A percentile compares a stretch with the other conserved stretches of the same genome.
phyloP scores from a whole-genome alignment of 37 sponge, comb jelly and placozoan species.

The Petrosia ficiformis region DNA sequence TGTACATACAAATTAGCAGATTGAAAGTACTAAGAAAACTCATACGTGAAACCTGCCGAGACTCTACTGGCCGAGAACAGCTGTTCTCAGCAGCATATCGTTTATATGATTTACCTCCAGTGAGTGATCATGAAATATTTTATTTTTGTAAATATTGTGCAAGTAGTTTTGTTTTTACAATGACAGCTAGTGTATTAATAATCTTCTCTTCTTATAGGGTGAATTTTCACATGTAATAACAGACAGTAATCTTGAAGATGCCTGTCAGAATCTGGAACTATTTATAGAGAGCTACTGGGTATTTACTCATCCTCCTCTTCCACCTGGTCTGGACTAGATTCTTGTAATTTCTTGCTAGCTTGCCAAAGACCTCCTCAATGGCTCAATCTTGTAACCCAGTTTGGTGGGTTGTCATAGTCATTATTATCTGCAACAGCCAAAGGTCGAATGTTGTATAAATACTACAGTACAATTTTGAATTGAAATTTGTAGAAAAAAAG shows the following conservation, averaged over 20 bases:
- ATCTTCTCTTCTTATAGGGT: constrained; percentile 3
- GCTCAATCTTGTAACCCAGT: too few relatives aligned
- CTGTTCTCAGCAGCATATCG: constrained; percentile 1
- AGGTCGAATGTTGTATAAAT: too few relatives aligned
- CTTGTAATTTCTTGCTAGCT: too few relatives aligned
- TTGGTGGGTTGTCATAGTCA: too few relatives aligned
- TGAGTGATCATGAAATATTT: constrained; percentile 7
- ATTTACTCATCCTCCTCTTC: constrained; percentile 19
- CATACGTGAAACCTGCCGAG: neutral
- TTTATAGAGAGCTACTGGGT: constrained; percentile 71
- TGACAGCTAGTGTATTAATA: neutral
- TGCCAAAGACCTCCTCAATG: too few relatives aligned
- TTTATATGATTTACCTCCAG: constrained; percentile 6
- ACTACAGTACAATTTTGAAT: too few relatives aligned
- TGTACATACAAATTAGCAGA: constrained; percentile 41
- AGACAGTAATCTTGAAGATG: constrained; percentile 60
- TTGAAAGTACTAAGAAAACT: constrained; percentile 7
- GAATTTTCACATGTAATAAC: constrained; percentile 32
- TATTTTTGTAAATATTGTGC: neutral
- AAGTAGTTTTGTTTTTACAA: neutral
- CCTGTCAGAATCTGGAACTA: constrained; percentile 48
- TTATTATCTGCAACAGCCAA: too few relatives aligned
- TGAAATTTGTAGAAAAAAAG: too few relatives aligned
- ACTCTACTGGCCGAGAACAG: neutral
- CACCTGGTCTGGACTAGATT: too few relatives aligned